These are phyloP conservation scores for Battus philenor DNA, from an alignment of 1,140 invertebrate genomes.

Conservation along the genomic window DNA sequence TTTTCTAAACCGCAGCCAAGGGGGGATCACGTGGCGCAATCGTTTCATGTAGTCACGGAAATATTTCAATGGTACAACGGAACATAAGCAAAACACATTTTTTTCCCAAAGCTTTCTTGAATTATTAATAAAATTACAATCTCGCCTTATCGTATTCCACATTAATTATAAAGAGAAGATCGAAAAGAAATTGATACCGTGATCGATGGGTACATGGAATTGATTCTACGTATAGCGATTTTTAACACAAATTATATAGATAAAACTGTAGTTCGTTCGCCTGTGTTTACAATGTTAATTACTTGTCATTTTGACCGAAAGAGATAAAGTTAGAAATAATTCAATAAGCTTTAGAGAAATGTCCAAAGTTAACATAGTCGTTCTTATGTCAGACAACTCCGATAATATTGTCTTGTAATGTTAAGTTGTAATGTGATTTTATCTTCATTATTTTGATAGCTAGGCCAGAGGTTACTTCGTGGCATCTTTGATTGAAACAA, in stretches of 20 bases:
- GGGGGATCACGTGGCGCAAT: constrained; percentile 29
- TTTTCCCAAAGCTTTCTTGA: constrained; percentile 3
- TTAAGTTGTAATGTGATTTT: constrained; percentile 13
- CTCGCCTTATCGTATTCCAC: not conserved
- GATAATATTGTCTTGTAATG: constrained; percentile 9
- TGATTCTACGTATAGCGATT: constrained; percentile 12
- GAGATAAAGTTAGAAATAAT: constrained; percentile 14
- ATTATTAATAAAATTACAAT: constrained; percentile 4
- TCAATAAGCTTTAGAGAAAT: constrained; percentile 9
- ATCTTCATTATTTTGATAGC: constrained; percentile 11
- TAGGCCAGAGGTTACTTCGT: constrained; percentile 7
- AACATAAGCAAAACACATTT: not conserved
- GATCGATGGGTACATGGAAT: constrained; percentile 12
- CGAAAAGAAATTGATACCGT: constrained; percentile 10
- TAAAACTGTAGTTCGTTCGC: constrained; percentile 7
- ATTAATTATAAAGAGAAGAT: constrained; percentile 10
- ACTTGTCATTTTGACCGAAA: constrained; percentile 8
- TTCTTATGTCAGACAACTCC: constrained; percentile 7
- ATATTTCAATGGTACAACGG: constrained; percentile 24
- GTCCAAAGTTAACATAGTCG: constrained; percentile 6
- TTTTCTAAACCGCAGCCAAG: constrained; percentile 62
- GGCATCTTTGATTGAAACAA: constrained; percentile 5
- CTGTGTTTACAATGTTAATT: constrained; percentile 16
- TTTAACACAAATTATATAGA: constrained; percentile 13
- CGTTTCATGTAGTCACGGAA: constrained; percentile 52